Evolutionary conservation across 2,797 vertebrate genomes (phyloP).

Genomic region (Acridotheres tristis): DNA sequence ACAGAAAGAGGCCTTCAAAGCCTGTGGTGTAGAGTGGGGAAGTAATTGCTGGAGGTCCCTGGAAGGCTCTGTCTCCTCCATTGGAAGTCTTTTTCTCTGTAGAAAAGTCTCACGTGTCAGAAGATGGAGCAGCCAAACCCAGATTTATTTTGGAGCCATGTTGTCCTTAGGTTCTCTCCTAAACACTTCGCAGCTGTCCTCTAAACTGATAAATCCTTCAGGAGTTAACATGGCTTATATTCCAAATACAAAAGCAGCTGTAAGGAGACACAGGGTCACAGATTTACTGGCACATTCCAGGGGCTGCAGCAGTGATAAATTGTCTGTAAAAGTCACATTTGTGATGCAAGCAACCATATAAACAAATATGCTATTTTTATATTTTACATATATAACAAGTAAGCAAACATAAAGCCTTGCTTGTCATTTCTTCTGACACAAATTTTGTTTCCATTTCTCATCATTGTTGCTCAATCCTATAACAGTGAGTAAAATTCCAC

Average conservation of each 20-base stretch:
- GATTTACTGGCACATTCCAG: background rate
- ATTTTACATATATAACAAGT: background rate
- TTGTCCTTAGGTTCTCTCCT: conserved; percentile 13
- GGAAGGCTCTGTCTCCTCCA: background rate
- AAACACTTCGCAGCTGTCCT: conserved; percentile 14
- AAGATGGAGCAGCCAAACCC: background rate
- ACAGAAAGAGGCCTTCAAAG: background rate
- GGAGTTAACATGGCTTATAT: background rate
- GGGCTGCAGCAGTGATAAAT: background rate
- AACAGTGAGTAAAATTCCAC: background rate
- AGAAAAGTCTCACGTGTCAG: background rate
- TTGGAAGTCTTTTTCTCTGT: background rate
- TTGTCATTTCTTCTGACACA: background rate
- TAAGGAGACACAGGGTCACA: background rate
- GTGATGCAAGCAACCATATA: background rate
- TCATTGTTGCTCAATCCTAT: background rate
- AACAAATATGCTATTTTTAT: background rate
- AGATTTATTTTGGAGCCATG: background rate
- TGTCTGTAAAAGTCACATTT: background rate
- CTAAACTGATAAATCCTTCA: conserved; percentile 29
- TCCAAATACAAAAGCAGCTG: conserved; percentile 26
- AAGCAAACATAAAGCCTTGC: background rate
- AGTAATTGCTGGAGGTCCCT: background rate
- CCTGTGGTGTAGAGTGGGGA: background rate
- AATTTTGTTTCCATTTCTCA: background rate